Base-by-base conservation (phyloP, 2,888 invertebrate species). In the Tortrix viridana region DNA sequence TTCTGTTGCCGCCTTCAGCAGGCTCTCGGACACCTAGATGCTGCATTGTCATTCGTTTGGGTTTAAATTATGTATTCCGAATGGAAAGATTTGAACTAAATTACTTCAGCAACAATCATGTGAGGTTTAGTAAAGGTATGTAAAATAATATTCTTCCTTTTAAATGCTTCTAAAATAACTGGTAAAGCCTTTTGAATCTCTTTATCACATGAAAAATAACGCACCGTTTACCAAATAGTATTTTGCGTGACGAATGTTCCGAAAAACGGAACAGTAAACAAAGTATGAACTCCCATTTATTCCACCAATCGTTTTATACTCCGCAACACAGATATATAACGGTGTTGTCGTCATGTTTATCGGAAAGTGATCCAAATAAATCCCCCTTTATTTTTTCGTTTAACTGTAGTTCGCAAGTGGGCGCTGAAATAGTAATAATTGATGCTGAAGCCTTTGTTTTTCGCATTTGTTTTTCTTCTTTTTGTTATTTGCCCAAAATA, bases 351-450 rank as follows among this genome's bases (percentile, higher is more conserved):
- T 55, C 67, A 68, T 71, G 71, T 72, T 73, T 79, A 78, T 79
- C 74, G 72, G 74, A 72, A 76, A 74, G 71, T 68, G 69, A 71
- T 65, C 68, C 71, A 68, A 71, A 71, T 71, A 68, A 69, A 71
- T 70, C 67, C 63, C 66, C 67, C 65, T 70, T 67, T 70, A 66
- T 69, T 71, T 74, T 70, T 57, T 54, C 65, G 49, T 60, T 69
- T 71, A 71, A 68, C 71, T 23, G 58, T 70, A 70, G 72, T 72
- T 71, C 22, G 60, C 52, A 72, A 73, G 68, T 71, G 67, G 68
- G 71, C 66, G 69, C 68, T 54, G 71, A 69, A 73, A 70, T 66
- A 65, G 70, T 69, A 73, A 74, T 74, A 74, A 75, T 74, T 73
- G 74, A 71, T 71, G 72, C 43, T 50, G 47, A 67, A 69, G 66